These are phyloP conservation scores for Phylloscopus trochiloides DNA, from an alignment of 2,113 vertebrate species.

Conservation along the genomic window DNA sequence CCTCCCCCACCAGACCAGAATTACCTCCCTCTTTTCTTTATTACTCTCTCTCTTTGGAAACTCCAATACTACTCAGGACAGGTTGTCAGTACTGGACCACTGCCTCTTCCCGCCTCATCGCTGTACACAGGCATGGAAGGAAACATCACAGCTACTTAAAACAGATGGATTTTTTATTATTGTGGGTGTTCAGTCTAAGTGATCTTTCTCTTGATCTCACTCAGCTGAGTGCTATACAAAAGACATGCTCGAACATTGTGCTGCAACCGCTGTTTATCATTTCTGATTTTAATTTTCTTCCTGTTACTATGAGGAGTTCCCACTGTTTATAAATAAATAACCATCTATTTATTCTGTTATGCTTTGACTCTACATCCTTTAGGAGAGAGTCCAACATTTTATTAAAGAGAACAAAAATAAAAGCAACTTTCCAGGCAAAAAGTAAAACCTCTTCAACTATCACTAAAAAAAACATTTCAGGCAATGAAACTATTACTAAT, in stretches of 20 bases:
- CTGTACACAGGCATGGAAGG: not conserved
- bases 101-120: not conserved
- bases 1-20: not conserved
- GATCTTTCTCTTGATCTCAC: not conserved
- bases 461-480: not conserved
- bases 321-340: slow-evolving; percentile 14
- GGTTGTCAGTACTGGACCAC: not conserved
- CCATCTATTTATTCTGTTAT: not conserved
- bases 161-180: not conserved
- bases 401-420: not conserved
- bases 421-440: not conserved
- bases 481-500: not conserved
- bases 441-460: not conserved
- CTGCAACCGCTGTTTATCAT: not conserved
- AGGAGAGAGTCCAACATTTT: not conserved
- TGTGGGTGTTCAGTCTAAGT: not conserved
- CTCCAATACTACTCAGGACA: not conserved
- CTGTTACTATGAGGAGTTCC: not conserved
- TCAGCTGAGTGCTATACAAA: not conserved
- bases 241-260: not conserved
- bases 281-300: not conserved
- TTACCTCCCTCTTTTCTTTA: fast-evolving
- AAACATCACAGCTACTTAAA: not conserved
- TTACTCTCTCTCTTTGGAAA: not conserved
- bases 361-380: not conserved